Evolutionary conservation across 2,888 invertebrate species (phyloP).

Genomic region (Scaptomyza cyrtandrae): DNA sequence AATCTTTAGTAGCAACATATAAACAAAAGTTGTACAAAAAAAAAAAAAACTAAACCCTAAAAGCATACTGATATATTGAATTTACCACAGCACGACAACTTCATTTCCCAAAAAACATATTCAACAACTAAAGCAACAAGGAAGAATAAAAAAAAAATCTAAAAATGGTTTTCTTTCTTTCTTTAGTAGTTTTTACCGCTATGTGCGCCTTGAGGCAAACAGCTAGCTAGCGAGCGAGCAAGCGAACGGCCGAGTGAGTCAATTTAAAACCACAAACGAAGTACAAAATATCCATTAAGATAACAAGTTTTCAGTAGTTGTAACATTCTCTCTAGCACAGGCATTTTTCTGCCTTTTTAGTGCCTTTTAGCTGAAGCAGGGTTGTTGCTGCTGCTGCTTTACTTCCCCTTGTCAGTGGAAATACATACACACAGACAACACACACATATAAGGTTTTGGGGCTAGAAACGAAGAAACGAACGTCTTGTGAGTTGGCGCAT

Average conservation of each 20-base stretch:
- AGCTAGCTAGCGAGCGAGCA: conserved; percentile 17
- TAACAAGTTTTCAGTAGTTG: conserved; percentile 77
- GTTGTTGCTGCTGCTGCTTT: conserved; percentile 9
- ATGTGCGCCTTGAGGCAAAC: conserved; percentile 44
- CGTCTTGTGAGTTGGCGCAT: conserved; percentile 58
- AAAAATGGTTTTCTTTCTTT: conserved; percentile 19
- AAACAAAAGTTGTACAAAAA: not conserved
- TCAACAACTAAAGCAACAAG: conserved; percentile 35
- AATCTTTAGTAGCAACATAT: not conserved
- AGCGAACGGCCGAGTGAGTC: conserved; percentile 64
- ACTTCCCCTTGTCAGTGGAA: conserved; percentile 54
- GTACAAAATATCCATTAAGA: conserved; percentile 78
- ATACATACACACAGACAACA: not conserved
- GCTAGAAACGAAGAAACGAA: conserved; percentile 14
- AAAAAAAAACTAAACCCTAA: conserved; percentile 1
- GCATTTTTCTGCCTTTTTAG: conserved; percentile 65
- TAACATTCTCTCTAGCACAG: conserved; percentile 54
- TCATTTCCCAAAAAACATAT: conserved; percentile 31
- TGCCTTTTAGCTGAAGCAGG: conserved; percentile 55
- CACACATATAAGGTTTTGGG: conserved; percentile 44
- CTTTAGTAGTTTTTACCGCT: conserved; percentile 19
- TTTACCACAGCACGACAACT: conserved; percentile 28
- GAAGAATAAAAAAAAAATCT: not conserved
- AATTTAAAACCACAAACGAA: conserved; percentile 75
- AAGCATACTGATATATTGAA: conserved; percentile 39